A percentile compares a stretch with the other conserved stretches of the same genome.
phyloP scores from a whole-genome alignment of 2,888 invertebrate species.

The Bedellia somnulentella region DNA sequence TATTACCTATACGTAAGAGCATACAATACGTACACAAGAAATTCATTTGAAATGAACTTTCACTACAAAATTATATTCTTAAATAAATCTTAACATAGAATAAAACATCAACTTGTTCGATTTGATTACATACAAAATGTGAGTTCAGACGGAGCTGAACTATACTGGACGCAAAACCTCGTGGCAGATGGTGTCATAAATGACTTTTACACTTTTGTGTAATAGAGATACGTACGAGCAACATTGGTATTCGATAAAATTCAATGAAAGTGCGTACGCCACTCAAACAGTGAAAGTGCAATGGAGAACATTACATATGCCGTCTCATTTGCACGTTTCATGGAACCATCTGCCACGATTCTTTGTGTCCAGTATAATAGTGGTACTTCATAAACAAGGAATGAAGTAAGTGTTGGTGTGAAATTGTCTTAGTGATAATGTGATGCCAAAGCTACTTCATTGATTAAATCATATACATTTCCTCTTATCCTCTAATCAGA shows the following conservation, averaged over 20 bases:
- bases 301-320: background rate
- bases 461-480: too few relatives aligned
- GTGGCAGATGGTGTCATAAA: too few relatives aligned
- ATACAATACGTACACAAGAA: background rate
- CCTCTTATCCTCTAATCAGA: too few relatives aligned
- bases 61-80: slow-evolving; percentile 17
- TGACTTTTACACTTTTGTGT: background rate
- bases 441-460: too few relatives aligned
- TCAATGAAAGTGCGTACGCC: background rate
- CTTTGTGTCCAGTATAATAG: too few relatives aligned
- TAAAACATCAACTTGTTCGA: slow-evolving; percentile 39
- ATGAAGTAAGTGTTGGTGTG: too few relatives aligned
- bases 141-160: slow-evolving; percentile 26
- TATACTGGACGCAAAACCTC: slow-evolving; percentile 37
- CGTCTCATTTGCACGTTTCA: too few relatives aligned
- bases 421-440: too few relatives aligned
- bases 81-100: slow-evolving; percentile 18
- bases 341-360: too few relatives aligned
- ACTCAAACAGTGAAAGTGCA: background rate
- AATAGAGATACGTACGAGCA: background rate
- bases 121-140: slow-evolving; percentile 43
- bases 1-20: background rate
- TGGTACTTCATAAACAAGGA: too few relatives aligned
- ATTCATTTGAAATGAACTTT: background rate
- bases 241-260: background rate